Evolutionary conservation across 1,140 invertebrate species (phyloP), one percentile per base, ranked within the genome.

Genomic region (Drosophila nikananu): DNA sequence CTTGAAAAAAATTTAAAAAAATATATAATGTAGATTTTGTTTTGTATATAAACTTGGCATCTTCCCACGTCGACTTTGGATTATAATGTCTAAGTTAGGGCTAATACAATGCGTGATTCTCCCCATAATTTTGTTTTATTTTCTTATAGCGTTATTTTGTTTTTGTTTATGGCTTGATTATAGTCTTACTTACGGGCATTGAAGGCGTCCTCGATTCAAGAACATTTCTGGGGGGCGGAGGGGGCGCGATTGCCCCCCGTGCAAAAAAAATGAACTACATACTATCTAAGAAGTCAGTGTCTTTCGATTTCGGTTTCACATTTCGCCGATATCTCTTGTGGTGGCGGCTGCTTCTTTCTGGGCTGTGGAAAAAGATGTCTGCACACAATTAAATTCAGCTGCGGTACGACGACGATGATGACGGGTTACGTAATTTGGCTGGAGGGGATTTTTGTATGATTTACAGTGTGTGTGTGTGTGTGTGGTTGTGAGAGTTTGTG

Each of bases 351-450:
- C 83, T 86, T 59, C 64, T 63, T 66, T 59, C 64, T 63, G 60
- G 59, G 86, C 84, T 89, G 84, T 89, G 84, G 57, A 80, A 89
- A 89, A 68, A 89, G 64, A 89, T 89, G 81, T 90, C 84, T 89
- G 89, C 68, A 80, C 84, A 81, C 77, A 81, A 89, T 89, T 90
- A 89, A 87, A 86, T 68, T 75, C 52, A 83, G 70, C 70, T 71
- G 83, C 30, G 51, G 62, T 42, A 60, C 62, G 57, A 59, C 51
- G 49, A 25, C 39, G 44, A 74, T 59, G 48, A 48, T 64, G 60
- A 27, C 44, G 37, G 46, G 41, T 78, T 71, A 61, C 57, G 49
- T 54, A 51, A 60, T 79, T 57, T 64, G 27, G 54, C 46, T 54
- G 52, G 41, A 62, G 61, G 52, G 60, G 46, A 51, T 72, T 58